A percentile compares a stretch with the other conserved stretches of the same genome.
phyloP scores from a whole-genome alignment of 2,797 vertebrate species.

The Syngnathus rostellatus region DNA sequence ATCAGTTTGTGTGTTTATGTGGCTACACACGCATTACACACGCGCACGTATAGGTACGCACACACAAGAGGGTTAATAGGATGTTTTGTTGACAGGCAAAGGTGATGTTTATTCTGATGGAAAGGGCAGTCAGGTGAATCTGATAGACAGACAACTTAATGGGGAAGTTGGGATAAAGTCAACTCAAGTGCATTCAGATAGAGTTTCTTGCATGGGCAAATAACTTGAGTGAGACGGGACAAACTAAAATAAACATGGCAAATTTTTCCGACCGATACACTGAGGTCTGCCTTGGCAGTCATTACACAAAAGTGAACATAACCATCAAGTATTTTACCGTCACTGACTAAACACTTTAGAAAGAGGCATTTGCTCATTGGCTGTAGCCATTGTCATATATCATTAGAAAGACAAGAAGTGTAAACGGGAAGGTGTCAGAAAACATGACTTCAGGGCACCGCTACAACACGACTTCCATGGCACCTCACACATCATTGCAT shows the following conservation, averaged over 20 bases:
- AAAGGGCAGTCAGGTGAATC: slow-evolving; percentile 45
- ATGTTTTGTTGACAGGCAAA: slow-evolving; percentile 42
- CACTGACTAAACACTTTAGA: neutral
- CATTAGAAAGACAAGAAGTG: neutral
- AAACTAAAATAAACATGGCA: neutral
- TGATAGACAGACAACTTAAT: slow-evolving; percentile 10
- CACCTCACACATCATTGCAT: too few relatives aligned
- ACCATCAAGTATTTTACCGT: neutral
- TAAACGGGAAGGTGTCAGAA: neutral
- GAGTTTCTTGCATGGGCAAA: neutral
- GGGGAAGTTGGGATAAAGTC: slow-evolving; percentile 7
- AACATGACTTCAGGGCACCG: neutral
- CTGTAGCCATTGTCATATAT: neutral
- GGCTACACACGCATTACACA: slow-evolving; percentile 6
- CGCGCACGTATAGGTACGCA: neutral
- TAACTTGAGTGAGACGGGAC: neutral
- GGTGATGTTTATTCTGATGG: slow-evolving; percentile 34
- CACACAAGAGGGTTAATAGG: slow-evolving; percentile 26
- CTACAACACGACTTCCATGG: too few relatives aligned
- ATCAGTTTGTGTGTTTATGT: neutral
- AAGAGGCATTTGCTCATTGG: neutral
- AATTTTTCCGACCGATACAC: neutral
- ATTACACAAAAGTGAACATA: neutral
- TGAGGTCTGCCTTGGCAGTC: neutral
- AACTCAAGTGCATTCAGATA: slow-evolving; percentile 7